Percentiles rank a stretch among this genome's conserved stretches.
Evolutionary conservation across 2,888 invertebrate genomes (phyloP).

Genomic region (Yponomeuta evonymella): DNA sequence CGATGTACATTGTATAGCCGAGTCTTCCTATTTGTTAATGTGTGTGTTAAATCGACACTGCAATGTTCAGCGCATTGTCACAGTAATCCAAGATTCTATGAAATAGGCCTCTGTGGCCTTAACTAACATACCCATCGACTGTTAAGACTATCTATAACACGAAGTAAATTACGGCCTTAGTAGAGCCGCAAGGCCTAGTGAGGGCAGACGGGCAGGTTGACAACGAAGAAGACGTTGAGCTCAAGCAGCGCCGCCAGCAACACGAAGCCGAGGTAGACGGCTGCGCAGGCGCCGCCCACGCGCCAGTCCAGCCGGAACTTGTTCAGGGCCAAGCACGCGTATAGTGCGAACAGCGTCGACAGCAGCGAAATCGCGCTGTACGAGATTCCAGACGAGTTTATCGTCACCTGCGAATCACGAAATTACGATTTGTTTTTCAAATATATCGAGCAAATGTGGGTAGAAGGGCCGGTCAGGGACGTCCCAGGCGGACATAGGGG

Average conservation of each 20-base stretch:
- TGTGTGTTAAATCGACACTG: too few relatives aligned
- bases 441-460: too few relatives aligned
- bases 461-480: too few relatives aligned
- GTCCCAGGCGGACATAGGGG: too few relatives aligned
- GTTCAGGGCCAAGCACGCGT: conserved; percentile 79
- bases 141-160: too few relatives aligned
- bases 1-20: too few relatives aligned
- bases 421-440: background rate
- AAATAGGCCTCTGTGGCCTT: too few relatives aligned
- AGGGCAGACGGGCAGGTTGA: conserved; percentile 83
- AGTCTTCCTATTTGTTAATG: too few relatives aligned
- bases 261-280: conserved; percentile 81
- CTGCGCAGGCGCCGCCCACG: conserved; percentile 80
- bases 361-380: conserved; percentile 86
- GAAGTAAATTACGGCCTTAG: background rate
- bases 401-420: conserved; percentile 65
- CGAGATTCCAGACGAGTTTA: conserved; percentile 85
- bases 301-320: conserved; percentile 83
- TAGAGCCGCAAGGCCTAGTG: conserved; percentile 40
- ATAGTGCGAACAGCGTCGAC: conserved; percentile 82
- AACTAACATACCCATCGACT: too few relatives aligned
- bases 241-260: conserved; percentile 83
- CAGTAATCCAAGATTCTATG: too few relatives aligned
- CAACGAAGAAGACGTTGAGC: conserved; percentile 83
- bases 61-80: too few relatives aligned